A percentile compares a stretch with the other conserved stretches of the same genome.
These are phyloP conservation scores for Lophura nycthemera DNA, from an alignment of 2,113 vertebrate species.

Conservation along the genomic window DNA sequence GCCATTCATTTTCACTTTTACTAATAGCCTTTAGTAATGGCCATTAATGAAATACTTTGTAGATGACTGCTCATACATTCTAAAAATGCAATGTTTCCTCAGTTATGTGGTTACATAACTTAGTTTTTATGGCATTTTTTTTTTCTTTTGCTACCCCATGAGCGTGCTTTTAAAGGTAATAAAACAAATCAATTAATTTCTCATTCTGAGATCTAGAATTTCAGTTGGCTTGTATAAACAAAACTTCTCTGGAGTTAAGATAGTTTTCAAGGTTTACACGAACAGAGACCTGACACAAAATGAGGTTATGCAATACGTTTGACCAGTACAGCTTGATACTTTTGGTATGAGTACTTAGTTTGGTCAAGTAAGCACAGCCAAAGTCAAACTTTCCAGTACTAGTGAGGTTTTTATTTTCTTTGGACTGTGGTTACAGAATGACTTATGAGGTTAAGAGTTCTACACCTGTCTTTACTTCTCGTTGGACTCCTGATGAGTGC, in stretches of 20 bases:
- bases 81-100: not conserved
- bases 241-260: not conserved
- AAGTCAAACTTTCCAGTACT: constrained; percentile 53
- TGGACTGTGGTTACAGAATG: constrained; percentile 18
- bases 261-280: constrained; percentile 19
- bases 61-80: not conserved
- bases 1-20: not conserved
- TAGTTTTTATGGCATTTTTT: not conserved
- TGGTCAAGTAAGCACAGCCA: not conserved
- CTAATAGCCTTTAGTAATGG: not conserved
- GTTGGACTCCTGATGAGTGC: not conserved
- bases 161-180: not conserved
- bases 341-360: constrained; percentile 30
- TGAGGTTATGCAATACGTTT: constrained; percentile 42
- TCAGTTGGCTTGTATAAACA: not conserved
- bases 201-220: constrained; percentile 4
- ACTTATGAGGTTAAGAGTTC: constrained; percentile 22
- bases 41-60: not conserved
- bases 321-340: constrained; percentile 28
- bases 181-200: constrained; percentile 28
- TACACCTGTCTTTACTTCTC: constrained; percentile 51
- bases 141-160: not conserved
- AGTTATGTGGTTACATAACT: not conserved
- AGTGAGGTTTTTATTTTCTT: constrained; percentile 51
- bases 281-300: not conserved